phyloP scores from a whole-genome alignment of 2,113 vertebrate genomes.

The Myrmophylax atrothorax region DNA sequence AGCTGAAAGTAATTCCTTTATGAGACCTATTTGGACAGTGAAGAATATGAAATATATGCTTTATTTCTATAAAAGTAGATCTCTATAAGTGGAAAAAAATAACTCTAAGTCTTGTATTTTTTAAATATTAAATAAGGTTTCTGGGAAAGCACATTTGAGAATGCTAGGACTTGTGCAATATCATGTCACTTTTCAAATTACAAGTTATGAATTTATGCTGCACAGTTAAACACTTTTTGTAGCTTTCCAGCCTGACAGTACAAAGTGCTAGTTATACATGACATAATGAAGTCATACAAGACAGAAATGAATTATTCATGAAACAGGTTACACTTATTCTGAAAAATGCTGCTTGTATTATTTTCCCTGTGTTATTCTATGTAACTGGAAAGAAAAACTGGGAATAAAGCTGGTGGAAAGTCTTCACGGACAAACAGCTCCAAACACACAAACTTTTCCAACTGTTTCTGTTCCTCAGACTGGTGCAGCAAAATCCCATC shows the following conservation, averaged over 20 bases:
- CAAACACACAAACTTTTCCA: not conserved
- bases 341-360: slow-evolving; percentile 25
- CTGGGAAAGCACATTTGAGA: not conserved
- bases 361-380: not conserved
- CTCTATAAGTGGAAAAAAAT: not conserved
- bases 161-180: not conserved
- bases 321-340: slow-evolving; percentile 6
- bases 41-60: not conserved
- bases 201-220: slow-evolving; percentile 43
- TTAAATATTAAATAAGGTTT: not conserved
- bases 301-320: slow-evolving; percentile 50
- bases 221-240: slow-evolving; percentile 53
- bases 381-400: not conserved
- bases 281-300: slow-evolving; percentile 63
- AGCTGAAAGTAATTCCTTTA: not conserved
- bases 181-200: slow-evolving; percentile 45
- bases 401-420: not conserved
- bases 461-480: not conserved
- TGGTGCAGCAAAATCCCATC: not conserved
- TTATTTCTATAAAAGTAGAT: not conserved
- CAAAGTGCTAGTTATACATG: slow-evolving; percentile 60
- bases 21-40: not conserved
- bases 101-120: not conserved
- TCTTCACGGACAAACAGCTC: not conserved
- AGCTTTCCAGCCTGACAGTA: slow-evolving; percentile 48